phyloP scores from a whole-genome alignment of 2,797 vertebrate genomes.

The Catharus ustulatus region DNA sequence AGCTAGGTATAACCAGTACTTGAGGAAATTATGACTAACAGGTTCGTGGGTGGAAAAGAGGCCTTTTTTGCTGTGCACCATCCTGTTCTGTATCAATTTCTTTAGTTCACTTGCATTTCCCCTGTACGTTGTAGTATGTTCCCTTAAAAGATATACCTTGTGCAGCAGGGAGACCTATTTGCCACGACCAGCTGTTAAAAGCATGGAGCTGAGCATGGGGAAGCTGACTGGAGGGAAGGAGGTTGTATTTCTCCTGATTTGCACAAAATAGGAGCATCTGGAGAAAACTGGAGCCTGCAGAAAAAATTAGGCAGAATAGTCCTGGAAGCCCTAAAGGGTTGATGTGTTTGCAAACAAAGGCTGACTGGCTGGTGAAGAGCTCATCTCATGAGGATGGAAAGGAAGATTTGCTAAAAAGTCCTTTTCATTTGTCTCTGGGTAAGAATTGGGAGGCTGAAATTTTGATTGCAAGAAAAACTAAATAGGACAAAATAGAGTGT shows the following conservation, averaged over 20 bases:
- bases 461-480: background rate
- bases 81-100: background rate
- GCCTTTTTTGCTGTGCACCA: background rate
- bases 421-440: background rate
- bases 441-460: background rate
- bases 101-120: background rate
- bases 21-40: background rate
- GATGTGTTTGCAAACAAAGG: background rate
- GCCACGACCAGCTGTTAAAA: background rate
- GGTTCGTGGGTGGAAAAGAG: background rate
- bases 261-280: background rate
- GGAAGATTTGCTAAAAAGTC: background rate
- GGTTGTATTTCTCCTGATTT: background rate
- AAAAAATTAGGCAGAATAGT: background rate
- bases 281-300: background rate
- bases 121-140: accelerated
- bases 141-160: background rate
- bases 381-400: background rate
- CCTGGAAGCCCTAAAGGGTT: background rate
- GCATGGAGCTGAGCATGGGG: background rate
- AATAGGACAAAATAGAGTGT: background rate
- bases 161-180: background rate
- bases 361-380: background rate
- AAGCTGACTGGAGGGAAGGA: background rate
- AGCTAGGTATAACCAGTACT: background rate